Evolutionary conservation across 1,140 invertebrate genomes (phyloP).

Genomic region (Drosophila asahinai): DNA sequence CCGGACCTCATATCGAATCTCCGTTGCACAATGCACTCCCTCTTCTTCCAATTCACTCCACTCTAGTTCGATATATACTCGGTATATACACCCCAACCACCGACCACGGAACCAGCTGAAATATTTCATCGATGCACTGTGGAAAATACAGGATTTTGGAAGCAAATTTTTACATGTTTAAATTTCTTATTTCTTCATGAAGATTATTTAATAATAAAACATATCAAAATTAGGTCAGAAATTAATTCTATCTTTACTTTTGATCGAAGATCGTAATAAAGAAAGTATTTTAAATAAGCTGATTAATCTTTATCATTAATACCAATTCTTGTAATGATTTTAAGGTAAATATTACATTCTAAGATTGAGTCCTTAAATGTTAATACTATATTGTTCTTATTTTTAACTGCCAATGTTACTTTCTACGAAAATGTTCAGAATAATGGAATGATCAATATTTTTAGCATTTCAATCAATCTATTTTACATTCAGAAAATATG

Average conservation of each 20-base stretch:
- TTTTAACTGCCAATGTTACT: neutral
- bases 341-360: neutral
- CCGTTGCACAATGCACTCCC: slow-evolving; percentile 70
- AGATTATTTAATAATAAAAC: too few species aligned
- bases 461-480: too few species aligned
- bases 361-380: too few species aligned
- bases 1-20: slow-evolving; percentile 68
- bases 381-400: neutral
- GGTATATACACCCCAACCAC: slow-evolving; percentile 16
- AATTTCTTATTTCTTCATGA: neutral
- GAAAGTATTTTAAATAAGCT: neutral
- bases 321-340: neutral
- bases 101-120: slow-evolving; percentile 44
- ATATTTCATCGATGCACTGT: neutral
- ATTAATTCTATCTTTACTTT: neutral
- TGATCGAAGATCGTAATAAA: neutral
- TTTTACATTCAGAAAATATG: too few species aligned
- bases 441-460: too few species aligned
- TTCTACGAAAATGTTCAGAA: too few species aligned
- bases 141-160: neutral
- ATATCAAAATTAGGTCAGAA: too few species aligned
- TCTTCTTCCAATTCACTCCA: neutral
- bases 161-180: neutral
- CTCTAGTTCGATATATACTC: slow-evolving; percentile 13
- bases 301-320: neutral